These are phyloP conservation scores for Coptodon rendalli DNA, from an alignment of 2,113 vertebrate species.

Conservation along the genomic window DNA sequence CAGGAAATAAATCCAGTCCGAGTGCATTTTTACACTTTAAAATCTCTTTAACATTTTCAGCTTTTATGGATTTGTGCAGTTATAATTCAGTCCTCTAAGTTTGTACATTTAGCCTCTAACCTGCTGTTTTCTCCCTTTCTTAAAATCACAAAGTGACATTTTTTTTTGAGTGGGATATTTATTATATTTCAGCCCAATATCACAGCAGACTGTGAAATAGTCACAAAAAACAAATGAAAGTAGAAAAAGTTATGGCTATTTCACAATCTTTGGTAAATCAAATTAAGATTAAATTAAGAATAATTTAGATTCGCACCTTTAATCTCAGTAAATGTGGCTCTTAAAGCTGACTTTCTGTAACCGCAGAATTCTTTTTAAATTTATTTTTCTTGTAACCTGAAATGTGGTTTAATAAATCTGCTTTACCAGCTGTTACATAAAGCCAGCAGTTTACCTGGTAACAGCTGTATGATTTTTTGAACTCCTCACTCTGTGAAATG, in stretches of 20 bases:
- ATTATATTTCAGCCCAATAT: neutral
- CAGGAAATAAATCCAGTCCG: neutral
- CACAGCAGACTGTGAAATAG: neutral
- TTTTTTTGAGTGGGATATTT: neutral
- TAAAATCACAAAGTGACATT: neutral
- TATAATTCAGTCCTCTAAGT: neutral
- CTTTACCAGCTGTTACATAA: rapidly evolving
- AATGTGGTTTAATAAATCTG: neutral
- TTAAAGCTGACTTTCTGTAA: neutral
- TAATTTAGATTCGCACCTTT: rapidly evolving
- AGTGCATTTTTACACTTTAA: neutral
- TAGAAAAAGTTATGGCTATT: neutral
- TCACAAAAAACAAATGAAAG: neutral
- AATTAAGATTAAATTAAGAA: neutral
- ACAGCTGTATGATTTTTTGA: neutral
- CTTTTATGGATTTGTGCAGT: neutral
- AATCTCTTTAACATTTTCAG: neutral
- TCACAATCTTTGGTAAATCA: neutral
- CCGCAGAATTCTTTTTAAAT: neutral
- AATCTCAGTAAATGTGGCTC: neutral
- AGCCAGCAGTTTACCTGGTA: neutral
- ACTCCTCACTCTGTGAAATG: rapidly evolving
- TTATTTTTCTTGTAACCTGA: neutral
- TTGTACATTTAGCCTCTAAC: neutral
- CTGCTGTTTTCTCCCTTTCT: neutral